These are phyloP conservation scores for Lithobates sylvaticus DNA, from an alignment of 2,797 vertebrate genomes.

Conservation along the genomic window DNA sequence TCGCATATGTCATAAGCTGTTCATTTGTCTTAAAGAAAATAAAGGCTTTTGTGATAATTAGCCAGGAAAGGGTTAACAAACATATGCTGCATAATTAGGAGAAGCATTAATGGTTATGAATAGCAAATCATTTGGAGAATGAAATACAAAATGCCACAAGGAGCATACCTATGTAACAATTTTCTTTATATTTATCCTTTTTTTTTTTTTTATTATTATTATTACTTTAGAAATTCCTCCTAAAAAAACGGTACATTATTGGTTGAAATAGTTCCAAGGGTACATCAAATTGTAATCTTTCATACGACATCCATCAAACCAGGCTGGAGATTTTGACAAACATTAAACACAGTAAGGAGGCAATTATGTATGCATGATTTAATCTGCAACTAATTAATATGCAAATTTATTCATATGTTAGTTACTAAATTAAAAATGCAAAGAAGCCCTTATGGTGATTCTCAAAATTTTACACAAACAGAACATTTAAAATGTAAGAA, in stretches of 20 bases:
- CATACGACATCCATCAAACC: conserved; percentile 85
- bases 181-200: conserved; percentile 73
- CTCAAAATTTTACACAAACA: conserved; percentile 95
- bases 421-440: conserved; percentile 99
- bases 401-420: conserved; percentile 99
- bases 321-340: conserved; percentile 88
- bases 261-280: conserved; percentile 80
- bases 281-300: conserved; percentile 84
- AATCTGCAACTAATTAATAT: conserved; percentile 99
- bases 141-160: conserved; percentile 67
- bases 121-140: conserved; percentile 76
- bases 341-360: conserved; percentile 92
- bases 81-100: conserved; percentile 86
- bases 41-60: conserved; percentile 38
- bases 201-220: conserved; percentile 61
- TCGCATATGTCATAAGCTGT: background rate
- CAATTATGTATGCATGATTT: conserved; percentile 99
- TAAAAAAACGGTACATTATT: conserved; percentile 77
- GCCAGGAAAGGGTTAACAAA: conserved; percentile 77
- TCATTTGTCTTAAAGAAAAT: conserved; percentile 40
- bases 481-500: conserved; percentile 90
- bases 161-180: conserved; percentile 74
- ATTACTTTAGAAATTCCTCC: conserved; percentile 73
- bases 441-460: conserved; percentile 99
- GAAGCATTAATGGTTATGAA: conserved; percentile 85